A percentile compares a stretch with the other conserved stretches of the same genome.
phyloP scores from a whole-genome alignment of 92 coral and sea anemone species.

The Palythoa heliodiscus region DNA sequence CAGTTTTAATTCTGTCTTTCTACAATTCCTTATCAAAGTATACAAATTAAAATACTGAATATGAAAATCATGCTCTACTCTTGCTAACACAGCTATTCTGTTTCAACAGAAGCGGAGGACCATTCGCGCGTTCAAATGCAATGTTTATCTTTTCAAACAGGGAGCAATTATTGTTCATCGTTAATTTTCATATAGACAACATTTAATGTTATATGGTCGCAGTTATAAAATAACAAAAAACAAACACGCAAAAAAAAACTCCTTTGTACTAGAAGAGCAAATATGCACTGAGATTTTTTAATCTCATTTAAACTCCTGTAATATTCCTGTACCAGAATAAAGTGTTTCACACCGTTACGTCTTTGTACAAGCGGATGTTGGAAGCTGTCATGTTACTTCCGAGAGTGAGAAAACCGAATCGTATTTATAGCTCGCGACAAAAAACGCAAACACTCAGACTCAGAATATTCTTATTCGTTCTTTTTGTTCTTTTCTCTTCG shows the following conservation, averaged over 20 bases:
- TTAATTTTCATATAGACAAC: constrained; percentile 21
- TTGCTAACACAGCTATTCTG: background rate
- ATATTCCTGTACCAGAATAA: background rate
- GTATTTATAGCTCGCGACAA: constrained; percentile 14
- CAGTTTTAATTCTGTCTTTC: background rate
- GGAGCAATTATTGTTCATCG: constrained; percentile 15
- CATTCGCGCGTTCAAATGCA: background rate
- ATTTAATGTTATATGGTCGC: constrained; percentile 7
- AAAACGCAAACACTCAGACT: background rate
- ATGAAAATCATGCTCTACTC: background rate
- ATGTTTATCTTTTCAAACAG: constrained; percentile 47
- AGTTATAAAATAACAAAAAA: background rate
- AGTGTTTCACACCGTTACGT: background rate
- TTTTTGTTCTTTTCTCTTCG: background rate
- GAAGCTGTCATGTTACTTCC: constrained; percentile 32
- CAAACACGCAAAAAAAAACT: constrained; percentile 10
- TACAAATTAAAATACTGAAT: background rate
- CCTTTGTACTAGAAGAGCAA: background rate
- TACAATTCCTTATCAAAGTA: background rate
- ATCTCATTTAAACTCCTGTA: background rate
- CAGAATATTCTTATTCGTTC: background rate
- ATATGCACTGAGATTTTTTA: background rate
- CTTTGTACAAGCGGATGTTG: constrained; percentile 19
- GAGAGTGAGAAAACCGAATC: constrained; percentile 14
- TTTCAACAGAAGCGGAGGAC: background rate